These are phyloP conservation scores for Umimayanthus kanabou DNA, from an alignment of 92 coral and sea anemone genomes.

Conservation along the genomic window DNA sequence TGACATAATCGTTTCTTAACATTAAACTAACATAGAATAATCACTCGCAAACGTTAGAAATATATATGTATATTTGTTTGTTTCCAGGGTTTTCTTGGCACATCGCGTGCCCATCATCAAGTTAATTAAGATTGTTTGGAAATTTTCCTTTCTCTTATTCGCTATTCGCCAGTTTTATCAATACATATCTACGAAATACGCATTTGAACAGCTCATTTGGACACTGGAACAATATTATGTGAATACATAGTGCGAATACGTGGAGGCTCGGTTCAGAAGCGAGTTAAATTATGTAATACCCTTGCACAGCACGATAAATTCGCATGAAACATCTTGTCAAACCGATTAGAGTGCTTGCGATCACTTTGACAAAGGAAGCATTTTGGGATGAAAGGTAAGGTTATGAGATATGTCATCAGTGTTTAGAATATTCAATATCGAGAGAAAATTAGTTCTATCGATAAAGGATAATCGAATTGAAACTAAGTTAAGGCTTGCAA, in stretches of 20 bases:
- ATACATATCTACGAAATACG: background rate
- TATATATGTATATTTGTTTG: no score
- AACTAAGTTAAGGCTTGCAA: background rate
- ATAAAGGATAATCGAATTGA: background rate
- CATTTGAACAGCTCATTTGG: background rate
- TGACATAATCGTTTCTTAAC: background rate
- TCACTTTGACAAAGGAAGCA: background rate
- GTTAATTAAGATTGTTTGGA: background rate
- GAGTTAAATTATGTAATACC: no score
- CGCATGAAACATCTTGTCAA: background rate
- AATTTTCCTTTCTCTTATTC: background rate
- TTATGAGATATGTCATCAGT: background rate
- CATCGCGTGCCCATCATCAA: background rate
- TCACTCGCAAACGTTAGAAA: background rate
- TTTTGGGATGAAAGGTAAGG: background rate
- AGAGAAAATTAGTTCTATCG: background rate
- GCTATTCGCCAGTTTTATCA: background rate
- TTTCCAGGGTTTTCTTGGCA: background rate
- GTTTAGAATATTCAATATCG: background rate
- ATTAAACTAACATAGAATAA: background rate
- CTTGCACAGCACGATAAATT: background rate
- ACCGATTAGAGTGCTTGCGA: background rate
- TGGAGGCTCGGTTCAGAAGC: no score
- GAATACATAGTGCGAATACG: no score
- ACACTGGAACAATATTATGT: background rate